Conservation (phyloP, 2,888 invertebrate genomes). For the Heliconius ethilla region DNA sequence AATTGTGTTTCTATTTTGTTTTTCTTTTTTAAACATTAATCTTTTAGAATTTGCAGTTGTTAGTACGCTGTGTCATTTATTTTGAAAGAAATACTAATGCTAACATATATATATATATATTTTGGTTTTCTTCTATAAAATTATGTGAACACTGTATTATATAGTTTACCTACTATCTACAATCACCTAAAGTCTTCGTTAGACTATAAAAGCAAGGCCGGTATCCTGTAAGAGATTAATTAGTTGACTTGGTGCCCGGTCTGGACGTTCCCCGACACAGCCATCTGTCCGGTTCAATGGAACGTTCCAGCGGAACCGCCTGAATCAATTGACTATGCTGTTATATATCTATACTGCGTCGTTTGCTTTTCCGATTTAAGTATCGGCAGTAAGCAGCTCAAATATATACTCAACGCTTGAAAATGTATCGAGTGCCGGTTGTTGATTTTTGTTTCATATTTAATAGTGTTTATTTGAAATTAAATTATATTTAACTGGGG, state of each 20-base stretch:
- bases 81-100: background rate
- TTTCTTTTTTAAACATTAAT: conserved; percentile 43
- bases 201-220: background rate
- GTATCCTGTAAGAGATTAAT: conserved; percentile 51
- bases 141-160: background rate
- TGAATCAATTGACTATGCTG: conserved; percentile 66
- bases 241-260: conserved; percentile 58
- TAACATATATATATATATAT: background rate
- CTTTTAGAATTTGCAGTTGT: conserved; percentile 13
- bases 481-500: too few species aligned
- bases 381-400: conserved; percentile 40
- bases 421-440: conserved; percentile 27
- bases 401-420: conserved; percentile 38
- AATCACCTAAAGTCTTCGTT: too few species aligned
- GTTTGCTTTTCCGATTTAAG: conserved; percentile 56
- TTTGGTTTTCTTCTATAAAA: background rate
- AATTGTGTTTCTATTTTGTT: conserved; percentile 59
- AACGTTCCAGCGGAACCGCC: conserved; percentile 54
- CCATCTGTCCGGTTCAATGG: conserved; percentile 59
- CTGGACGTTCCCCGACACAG: conserved; percentile 47
- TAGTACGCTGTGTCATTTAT: conserved; percentile 11
- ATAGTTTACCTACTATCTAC: background rate
- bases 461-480: conserved; percentile 25
- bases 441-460: conserved; percentile 34
- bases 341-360: conserved; percentile 55